Evolutionary conservation across 2,797 vertebrate genomes (phyloP).

Genomic region (Tragelaphus eurycerus): DNA sequence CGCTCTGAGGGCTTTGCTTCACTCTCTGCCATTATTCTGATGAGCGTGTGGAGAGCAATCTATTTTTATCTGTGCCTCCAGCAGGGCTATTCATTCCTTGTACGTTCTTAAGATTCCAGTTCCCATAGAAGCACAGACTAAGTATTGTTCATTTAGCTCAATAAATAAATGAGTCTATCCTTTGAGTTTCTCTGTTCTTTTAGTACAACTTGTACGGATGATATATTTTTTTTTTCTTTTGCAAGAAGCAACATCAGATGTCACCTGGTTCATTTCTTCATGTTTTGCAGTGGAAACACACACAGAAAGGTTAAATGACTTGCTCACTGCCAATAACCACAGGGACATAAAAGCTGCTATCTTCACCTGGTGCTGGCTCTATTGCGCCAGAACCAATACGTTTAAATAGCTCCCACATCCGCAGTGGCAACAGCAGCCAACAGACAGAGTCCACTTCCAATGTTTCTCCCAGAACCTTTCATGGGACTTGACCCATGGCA

Average conservation of each 20-base stretch:
- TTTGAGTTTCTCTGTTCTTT: constrained; percentile 6
- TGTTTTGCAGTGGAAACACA: constrained; percentile 3
- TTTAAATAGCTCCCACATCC: background rate
- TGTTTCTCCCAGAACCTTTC: background rate
- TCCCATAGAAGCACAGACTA: background rate
- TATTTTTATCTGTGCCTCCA: background rate
- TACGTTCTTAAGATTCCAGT: background rate
- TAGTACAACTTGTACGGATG: background rate
- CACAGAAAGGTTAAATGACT: background rate
- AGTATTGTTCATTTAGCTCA: background rate
- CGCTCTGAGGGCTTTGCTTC: background rate
- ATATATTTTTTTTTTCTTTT: background rate
- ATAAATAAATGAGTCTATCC: background rate
- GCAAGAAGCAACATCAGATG: background rate
- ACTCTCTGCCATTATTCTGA: background rate
- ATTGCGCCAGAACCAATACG: background rate
- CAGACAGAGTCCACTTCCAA: background rate
- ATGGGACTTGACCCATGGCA: background rate
- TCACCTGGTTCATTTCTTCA: background rate
- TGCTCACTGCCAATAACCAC: background rate
- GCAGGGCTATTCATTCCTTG: background rate
- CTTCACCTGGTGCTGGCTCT: background rate
- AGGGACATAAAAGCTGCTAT: background rate
- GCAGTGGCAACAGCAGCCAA: background rate
- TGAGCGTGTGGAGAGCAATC: background rate